Evolutionary conservation across 1,140 invertebrate species (phyloP).

Genomic region (Aphis craccivora): DNA sequence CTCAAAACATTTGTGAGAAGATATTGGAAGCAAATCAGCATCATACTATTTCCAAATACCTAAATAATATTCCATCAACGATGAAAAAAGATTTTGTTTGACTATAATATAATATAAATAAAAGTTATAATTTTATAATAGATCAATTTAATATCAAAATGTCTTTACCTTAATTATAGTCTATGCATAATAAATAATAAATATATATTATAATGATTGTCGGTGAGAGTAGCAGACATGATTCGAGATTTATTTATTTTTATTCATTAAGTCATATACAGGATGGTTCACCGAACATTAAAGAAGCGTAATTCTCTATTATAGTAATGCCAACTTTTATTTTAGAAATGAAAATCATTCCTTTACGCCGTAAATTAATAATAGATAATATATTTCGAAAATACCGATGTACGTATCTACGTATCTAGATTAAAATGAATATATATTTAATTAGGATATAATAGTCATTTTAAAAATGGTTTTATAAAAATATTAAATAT

Average conservation of each 20-base stretch:
- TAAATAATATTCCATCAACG: background rate
- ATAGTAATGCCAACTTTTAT: background rate
- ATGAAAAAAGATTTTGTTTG: background rate
- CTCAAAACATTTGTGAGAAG: no score
- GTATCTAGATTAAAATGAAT: background rate
- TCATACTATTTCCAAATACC: background rate
- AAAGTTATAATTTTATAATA: background rate
- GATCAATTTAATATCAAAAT: background rate
- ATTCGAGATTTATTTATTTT: background rate
- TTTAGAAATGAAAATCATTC: background rate
- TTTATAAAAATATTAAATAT: background rate
- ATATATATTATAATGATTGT: background rate
- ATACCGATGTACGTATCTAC: background rate
- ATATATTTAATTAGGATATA: background rate
- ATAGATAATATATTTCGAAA: background rate
- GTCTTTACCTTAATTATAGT: background rate
- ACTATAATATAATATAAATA: background rate
- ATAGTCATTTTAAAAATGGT: background rate
- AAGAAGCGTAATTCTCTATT: no score
- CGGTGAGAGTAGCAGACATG: background rate
- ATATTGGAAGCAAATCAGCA: background rate
- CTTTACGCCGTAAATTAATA: background rate
- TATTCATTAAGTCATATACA: background rate
- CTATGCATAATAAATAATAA: background rate
- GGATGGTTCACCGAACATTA: no score